Conservation (phyloP, 2,888 invertebrate species). For the Agrilus mali region DNA sequence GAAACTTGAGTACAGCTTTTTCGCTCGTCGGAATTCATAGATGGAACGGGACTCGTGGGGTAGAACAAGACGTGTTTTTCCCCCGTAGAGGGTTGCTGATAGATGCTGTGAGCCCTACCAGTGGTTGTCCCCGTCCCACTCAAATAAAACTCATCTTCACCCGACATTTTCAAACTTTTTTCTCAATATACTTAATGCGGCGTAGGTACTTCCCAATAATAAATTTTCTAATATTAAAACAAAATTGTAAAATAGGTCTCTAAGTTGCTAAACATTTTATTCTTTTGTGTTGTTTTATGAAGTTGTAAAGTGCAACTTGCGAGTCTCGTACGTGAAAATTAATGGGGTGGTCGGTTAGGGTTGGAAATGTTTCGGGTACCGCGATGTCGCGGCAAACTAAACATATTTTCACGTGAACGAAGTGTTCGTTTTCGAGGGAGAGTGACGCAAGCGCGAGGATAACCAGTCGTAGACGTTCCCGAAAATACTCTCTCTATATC, state of each 20-base stretch:
- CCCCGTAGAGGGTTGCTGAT: slow-evolving; percentile 32
- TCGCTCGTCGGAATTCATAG: slow-evolving; percentile 28
- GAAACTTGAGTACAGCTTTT: slow-evolving; percentile 29
- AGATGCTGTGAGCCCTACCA: slow-evolving; percentile 31
- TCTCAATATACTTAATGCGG: too few species aligned
- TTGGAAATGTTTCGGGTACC: too few species aligned
- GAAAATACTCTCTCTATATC: background rate
- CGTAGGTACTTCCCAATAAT: too few species aligned
- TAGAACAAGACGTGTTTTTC: slow-evolving; percentile 37
- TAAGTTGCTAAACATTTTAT: too few species aligned
- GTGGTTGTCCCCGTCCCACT: slow-evolving; percentile 21
- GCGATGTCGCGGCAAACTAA: slow-evolving; percentile 23
- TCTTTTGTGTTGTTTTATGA: too few species aligned
- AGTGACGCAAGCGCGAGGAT: slow-evolving; percentile 18
- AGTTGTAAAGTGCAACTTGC: too few species aligned
- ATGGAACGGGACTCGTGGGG: slow-evolving; percentile 32
- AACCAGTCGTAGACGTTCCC: slow-evolving; percentile 15
- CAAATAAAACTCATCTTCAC: slow-evolving; percentile 28
- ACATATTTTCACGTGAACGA: slow-evolving; percentile 21
- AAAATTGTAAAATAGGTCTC: too few species aligned
- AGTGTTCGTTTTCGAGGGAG: slow-evolving; percentile 6
- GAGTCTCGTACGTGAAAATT: too few species aligned
- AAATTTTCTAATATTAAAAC: too few species aligned
- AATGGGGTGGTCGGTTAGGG: too few species aligned
- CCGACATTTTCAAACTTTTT: slow-evolving; percentile 22